Evolutionary conservation across 2,113 vertebrate genomes (phyloP).

Genomic region (Entomyzon cyanotis): DNA sequence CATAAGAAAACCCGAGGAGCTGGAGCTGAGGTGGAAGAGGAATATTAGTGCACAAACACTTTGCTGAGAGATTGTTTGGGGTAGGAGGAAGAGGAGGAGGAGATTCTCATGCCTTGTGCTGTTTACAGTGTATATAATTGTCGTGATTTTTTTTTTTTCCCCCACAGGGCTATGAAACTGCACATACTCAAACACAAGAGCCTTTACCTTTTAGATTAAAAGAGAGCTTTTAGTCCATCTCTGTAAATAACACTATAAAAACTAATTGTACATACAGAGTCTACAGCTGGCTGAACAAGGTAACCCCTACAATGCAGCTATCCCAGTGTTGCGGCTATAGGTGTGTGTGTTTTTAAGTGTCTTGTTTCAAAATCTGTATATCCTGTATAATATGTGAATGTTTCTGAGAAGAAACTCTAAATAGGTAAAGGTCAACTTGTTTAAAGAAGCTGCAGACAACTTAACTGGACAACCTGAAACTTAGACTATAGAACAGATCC

Average conservation of each 20-base stretch:
- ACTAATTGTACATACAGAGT: conserved; percentile 71
- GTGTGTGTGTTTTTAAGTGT: conserved; percentile 70
- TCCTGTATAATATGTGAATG: conserved; percentile 81
- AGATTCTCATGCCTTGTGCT: conserved; percentile 80
- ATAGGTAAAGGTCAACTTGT: conserved; percentile 74
- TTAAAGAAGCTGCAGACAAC: conserved; percentile 72
- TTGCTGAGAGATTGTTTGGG: conserved; percentile 33
- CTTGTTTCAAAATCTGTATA: conserved; percentile 76
- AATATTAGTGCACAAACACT: conserved; percentile 64
- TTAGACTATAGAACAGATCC: conserved; percentile 62
- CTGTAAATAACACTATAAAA: conserved; percentile 76
- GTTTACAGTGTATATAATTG: conserved; percentile 93
- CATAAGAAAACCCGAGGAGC: conserved; percentile 79
- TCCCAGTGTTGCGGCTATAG: conserved; percentile 72
- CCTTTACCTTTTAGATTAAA: conserved; percentile 76
- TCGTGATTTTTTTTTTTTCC: neutral
- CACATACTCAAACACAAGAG: conserved; percentile 77
- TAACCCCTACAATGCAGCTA: conserved; percentile 77
- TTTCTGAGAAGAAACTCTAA: conserved; percentile 80
- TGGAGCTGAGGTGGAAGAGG: conserved; percentile 76
- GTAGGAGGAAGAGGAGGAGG: conserved; percentile 47
- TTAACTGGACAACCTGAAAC: conserved; percentile 77
- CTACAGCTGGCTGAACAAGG: conserved; percentile 69
- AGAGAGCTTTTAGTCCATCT: conserved; percentile 74
- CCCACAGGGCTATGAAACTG: conserved; percentile 78